These are phyloP conservation scores for Megalops cyprinoides DNA, from an alignment of 2,797 vertebrate species.

Conservation along the genomic window DNA sequence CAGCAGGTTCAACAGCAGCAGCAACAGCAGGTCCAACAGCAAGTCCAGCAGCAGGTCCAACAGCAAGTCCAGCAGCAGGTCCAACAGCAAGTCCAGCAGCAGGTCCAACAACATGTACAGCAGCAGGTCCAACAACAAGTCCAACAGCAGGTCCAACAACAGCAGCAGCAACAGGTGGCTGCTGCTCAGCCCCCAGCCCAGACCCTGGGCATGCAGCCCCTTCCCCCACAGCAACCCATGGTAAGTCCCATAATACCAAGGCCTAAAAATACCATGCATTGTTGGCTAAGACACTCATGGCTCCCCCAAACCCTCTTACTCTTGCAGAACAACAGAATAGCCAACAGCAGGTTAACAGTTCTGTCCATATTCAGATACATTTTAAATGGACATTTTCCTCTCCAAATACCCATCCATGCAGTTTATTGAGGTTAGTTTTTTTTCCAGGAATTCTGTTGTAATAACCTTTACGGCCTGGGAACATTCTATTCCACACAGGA, in stretches of 20 bases:
- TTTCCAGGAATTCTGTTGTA: too few species aligned
- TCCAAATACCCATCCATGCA: too few species aligned
- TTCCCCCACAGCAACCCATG: slow-evolving; percentile 88
- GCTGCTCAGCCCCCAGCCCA: slow-evolving; percentile 76
- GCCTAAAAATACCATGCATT: too few species aligned
- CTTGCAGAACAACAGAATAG: too few species aligned
- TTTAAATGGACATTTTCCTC: too few species aligned
- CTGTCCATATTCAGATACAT: too few species aligned
- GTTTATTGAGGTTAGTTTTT: too few species aligned
- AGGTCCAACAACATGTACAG: slow-evolving; percentile 53
- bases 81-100: slow-evolving; percentile 54
- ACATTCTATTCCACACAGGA: too few species aligned
- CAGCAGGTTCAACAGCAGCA: slow-evolving; percentile 74
- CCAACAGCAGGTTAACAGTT: too few species aligned
- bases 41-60: slow-evolving; percentile 54
- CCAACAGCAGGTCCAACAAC: slow-evolving; percentile 77
- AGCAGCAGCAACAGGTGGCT: slow-evolving; percentile 74
- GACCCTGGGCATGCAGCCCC: slow-evolving; percentile 85
- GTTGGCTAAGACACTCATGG: too few species aligned
- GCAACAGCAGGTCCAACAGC: slow-evolving; percentile 69
- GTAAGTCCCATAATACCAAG: slow-evolving; percentile 66
- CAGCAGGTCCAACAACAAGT: slow-evolving; percentile 60
- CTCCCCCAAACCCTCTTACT: too few species aligned
- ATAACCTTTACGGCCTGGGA: too few species aligned
- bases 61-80: slow-evolving; percentile 56